Percentiles rank a stretch among this genome's conserved stretches.
phyloP scores from a whole-genome alignment of 1,140 invertebrate species.

The Cyclina sinensis region DNA sequence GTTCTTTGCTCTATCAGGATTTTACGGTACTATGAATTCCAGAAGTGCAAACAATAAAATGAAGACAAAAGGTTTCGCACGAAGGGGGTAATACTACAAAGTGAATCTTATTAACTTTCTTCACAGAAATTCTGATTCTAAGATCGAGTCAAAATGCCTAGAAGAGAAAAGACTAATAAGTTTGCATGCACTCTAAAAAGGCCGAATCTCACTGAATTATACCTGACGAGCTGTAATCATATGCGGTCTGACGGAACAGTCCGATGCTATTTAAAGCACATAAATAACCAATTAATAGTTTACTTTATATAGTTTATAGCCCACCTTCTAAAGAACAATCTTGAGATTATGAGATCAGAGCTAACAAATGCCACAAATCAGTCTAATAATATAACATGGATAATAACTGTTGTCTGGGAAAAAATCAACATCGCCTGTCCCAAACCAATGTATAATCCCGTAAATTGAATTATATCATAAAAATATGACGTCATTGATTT shows the following conservation, averaged over 20 bases:
- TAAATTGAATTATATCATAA: constrained; percentile 28
- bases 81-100: too few relatives aligned
- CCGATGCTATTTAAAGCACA: neutral
- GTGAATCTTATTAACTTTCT: too few relatives aligned
- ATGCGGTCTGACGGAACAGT: neutral
- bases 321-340: neutral
- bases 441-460: neutral
- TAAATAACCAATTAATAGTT: neutral
- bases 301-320: neutral
- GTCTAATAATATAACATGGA: constrained; percentile 4
- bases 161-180: too few relatives aligned
- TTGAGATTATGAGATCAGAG: neutral
- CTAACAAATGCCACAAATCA: constrained; percentile 2
- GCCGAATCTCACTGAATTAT: too few relatives aligned
- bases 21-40: too few relatives aligned
- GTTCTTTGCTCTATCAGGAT: too few relatives aligned
- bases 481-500: constrained; percentile 23
- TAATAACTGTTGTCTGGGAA: neutral
- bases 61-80: too few relatives aligned
- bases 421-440: constrained; percentile 3
- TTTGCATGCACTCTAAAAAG: too few relatives aligned
- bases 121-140: too few relatives aligned
- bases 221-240: neutral
- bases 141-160: too few relatives aligned
- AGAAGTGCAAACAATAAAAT: too few relatives aligned